Base-by-base conservation (phyloP, 2,797 vertebrate species). In the Poecilia wingei region DNA sequence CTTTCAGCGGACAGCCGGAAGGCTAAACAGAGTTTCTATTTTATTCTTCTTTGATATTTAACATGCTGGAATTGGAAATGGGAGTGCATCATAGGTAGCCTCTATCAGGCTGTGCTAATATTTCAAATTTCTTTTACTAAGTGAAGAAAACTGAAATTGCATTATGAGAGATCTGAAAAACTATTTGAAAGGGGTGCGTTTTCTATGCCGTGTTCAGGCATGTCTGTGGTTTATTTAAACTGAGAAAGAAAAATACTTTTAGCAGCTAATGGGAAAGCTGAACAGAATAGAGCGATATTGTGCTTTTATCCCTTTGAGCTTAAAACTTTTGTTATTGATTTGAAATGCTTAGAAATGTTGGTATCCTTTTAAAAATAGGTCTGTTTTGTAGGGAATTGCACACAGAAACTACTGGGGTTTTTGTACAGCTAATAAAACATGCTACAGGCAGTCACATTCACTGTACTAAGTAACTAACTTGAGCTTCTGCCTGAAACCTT, bases 401-500 rank as follows among this genome's bases (percentile, higher is more conserved):
- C 31, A 64, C 4, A 64, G 22, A 64, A 64, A 7, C 59, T 64
- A 18, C 59, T 5, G n/a, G 14, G 22, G 3, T 28, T 3, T 59
- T 59, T 59, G n/a, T 14, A 13, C 28, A 13, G 4, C 55, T 59
- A 59, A 61, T 18, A 33, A 33, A 61, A 61, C 6, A 33, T 61
- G 2, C 13, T 33, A 16, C 28, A 61, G 31, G n/a, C 59, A 18
- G n/a, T 59, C 31, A 64, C 33, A 36, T 64, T 64, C 10, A 66
- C 1, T 41, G 20, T 9, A 25, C 31, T 20, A 36, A 66, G 2
- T 22, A 68, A 68, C 22, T 68, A 22, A 68, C 18, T 41, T 68
- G 36, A 41, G 36, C 22, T 68, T 33, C 64, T 68, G 36, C 18
- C 0, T 22, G 36, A 28, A 68, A 25, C 6, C 84, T 91, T 93